Percentiles rank a stretch among this genome's conserved stretches.
These are phyloP conservation scores for Sebastes variabilis DNA, from an alignment of 2,797 vertebrate genomes.

Conservation along the genomic window DNA sequence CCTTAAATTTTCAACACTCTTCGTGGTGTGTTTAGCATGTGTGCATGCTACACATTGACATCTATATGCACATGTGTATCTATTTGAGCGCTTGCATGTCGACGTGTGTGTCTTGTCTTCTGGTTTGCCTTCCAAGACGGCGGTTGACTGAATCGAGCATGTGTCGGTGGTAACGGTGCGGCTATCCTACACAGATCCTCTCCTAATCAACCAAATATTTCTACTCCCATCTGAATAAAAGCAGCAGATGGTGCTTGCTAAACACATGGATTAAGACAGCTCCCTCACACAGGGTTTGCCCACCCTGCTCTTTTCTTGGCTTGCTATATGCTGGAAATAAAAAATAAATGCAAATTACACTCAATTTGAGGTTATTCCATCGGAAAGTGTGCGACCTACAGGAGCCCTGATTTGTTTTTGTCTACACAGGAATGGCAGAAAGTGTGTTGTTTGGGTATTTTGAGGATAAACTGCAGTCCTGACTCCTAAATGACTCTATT, in stretches of 20 bases:
- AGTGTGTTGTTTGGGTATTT: not conserved
- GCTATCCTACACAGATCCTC: slow-evolving; percentile 63
- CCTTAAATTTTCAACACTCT: not conserved
- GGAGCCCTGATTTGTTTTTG: not conserved
- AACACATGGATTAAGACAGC: slow-evolving; percentile 74
- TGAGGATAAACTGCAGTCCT: not conserved
- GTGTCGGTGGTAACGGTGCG: slow-evolving; percentile 49
- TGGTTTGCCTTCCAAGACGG: slow-evolving; percentile 40
- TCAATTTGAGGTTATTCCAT: slow-evolving; percentile 34
- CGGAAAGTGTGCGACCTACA: slow-evolving; percentile 5
- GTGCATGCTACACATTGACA: not conserved
- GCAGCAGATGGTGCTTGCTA: slow-evolving; percentile 76
- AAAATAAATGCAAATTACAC: slow-evolving; percentile 34
- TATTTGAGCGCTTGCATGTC: not conserved
- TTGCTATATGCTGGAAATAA: slow-evolving; percentile 25
- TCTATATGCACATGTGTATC: not conserved
- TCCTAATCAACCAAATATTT: slow-evolving; percentile 77
- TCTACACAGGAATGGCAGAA: not conserved
- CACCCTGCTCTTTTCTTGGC: slow-evolving; percentile 69
- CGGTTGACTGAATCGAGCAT: slow-evolving; percentile 49
- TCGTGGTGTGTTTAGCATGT: not conserved
- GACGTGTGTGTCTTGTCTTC: slow-evolving; percentile 7
- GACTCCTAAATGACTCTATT: not conserved
- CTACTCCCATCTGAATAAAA: slow-evolving; percentile 68
- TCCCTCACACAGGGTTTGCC: slow-evolving; percentile 66